Evolutionary conservation across 2,113 vertebrate genomes (phyloP), one percentile per base, ranked within the genome.

Genomic region (Spilogale gracilis): DNA sequence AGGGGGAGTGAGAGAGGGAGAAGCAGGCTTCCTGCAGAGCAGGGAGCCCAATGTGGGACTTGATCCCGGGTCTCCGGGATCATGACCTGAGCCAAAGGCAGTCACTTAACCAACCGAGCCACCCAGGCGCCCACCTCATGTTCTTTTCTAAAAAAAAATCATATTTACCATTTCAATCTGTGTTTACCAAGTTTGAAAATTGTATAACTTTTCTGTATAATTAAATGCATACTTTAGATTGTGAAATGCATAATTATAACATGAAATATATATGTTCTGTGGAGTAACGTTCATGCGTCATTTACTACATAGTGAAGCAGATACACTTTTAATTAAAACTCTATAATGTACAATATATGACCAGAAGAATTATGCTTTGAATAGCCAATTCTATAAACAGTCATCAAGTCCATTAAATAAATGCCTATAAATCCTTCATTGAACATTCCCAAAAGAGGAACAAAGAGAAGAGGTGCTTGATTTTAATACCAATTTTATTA

Each of bases 211-310:
- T 94, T 74, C 74, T 52, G 5, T 96, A 93, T 92, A 97, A 91
- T 93, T 90, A 97, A 96, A 98, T 93, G 30, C 8, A 83, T 85
- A 85, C 38, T 92, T 95, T 89, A 76, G 56, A 91, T 95, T 89
- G 65, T 67, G 61, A 96, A 97, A 81, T 95, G 43, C 54, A 89
- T 94, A 95, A 97, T 96, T 97, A 88, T 85, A 96, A 90, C 65
- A 97, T 96, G 92, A 97, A 97, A 97, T 97, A 97, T 98, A 65
- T 96, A 96, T 95, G 78, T 97, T 81, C 14, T 69, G 10, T 81
- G 48, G 7, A 93, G n/a, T 56, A 73, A 80, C 2, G 76, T 91
- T 69, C 30, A 76, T 93, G 95, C 21, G 95, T 97, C 89, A 97
- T 97, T 97, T 97, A 90, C 54, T 91, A 96, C 93, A 97, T 48